These are phyloP conservation scores for Bruchidius siliquastri DNA, from an alignment of 2,888 invertebrate species.

Conservation along the genomic window DNA sequence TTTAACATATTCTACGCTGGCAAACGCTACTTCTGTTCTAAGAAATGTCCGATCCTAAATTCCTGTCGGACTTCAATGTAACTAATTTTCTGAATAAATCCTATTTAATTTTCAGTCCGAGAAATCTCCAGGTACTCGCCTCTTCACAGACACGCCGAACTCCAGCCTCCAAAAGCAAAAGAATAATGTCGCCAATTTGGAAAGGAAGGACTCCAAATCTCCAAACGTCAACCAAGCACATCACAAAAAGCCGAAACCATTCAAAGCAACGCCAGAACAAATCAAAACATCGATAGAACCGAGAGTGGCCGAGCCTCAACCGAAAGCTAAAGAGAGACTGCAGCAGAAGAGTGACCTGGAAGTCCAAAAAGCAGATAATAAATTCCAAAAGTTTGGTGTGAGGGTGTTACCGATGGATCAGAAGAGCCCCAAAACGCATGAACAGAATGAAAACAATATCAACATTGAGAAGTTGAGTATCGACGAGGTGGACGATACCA, in stretches of 20 bases:
- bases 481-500: constrained; percentile 52
- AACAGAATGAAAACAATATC: constrained; percentile 44
- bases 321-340: constrained; percentile 33
- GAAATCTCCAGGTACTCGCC: constrained; percentile 37
- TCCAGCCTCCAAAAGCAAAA: constrained; percentile 44
- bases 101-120: constrained; percentile 25
- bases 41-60: too few relatives aligned
- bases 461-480: constrained; percentile 40
- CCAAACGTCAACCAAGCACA: constrained; percentile 29
- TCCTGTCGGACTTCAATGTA: too few relatives aligned
- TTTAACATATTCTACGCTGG: too few relatives aligned
- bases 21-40: too few relatives aligned
- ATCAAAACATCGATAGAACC: constrained; percentile 39
- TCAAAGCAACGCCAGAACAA: constrained; percentile 32
- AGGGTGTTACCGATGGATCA: constrained; percentile 55
- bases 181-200: constrained; percentile 42
- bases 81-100: too few relatives aligned
- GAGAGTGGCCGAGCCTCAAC: constrained; percentile 34
- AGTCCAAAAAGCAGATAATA: constrained; percentile 55
- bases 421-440: constrained; percentile 41
- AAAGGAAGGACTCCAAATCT: constrained; percentile 39
- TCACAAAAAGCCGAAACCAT: constrained; percentile 26
- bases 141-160: constrained; percentile 46
- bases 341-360: constrained; percentile 46
- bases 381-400: constrained; percentile 63